These are phyloP conservation scores for Phaenicophaeus curvirostris DNA, from an alignment of 2,797 vertebrate genomes.

Conservation along the genomic window DNA sequence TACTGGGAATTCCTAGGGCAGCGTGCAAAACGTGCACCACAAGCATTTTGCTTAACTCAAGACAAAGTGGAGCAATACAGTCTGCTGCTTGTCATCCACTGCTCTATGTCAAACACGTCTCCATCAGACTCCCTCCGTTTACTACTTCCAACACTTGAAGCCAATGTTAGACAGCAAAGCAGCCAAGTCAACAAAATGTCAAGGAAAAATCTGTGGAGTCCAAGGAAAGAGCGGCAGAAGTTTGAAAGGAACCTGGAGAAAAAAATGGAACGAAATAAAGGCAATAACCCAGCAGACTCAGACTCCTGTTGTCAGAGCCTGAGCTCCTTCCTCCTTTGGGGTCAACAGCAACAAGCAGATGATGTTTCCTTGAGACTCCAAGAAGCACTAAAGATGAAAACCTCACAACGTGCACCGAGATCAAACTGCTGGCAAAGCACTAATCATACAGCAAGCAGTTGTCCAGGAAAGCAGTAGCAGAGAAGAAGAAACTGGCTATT, in stretches of 20 bases:
- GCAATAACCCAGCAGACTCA: not conserved
- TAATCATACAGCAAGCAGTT: not conserved
- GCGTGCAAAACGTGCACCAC: rapidly evolving
- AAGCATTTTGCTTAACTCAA: not conserved
- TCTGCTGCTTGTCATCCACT: too few relatives aligned
- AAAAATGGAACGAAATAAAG: not conserved
- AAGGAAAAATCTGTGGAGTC: not conserved
- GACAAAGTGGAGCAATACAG: not conserved
- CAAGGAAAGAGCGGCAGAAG: not conserved
- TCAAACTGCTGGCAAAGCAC: not conserved
- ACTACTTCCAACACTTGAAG: not conserved
- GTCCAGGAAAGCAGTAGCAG: not conserved
- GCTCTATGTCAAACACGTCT: not conserved
- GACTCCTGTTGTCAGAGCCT: not conserved
- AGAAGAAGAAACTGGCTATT: not conserved
- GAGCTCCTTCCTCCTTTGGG: not conserved
- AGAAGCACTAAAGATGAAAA: not conserved
- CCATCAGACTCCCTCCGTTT: not conserved
- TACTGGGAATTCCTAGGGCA: not conserved
- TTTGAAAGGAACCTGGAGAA: not conserved
- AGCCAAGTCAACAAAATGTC: not conserved
- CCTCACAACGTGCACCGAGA: not conserved
- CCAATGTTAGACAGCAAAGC: not conserved
- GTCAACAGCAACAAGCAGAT: not conserved
- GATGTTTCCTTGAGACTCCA: not conserved